A percentile compares a stretch with the other conserved stretches of the same genome.
Evolutionary conservation across 2,888 invertebrate species (phyloP).

Genomic region (Aphidius colemani): DNA sequence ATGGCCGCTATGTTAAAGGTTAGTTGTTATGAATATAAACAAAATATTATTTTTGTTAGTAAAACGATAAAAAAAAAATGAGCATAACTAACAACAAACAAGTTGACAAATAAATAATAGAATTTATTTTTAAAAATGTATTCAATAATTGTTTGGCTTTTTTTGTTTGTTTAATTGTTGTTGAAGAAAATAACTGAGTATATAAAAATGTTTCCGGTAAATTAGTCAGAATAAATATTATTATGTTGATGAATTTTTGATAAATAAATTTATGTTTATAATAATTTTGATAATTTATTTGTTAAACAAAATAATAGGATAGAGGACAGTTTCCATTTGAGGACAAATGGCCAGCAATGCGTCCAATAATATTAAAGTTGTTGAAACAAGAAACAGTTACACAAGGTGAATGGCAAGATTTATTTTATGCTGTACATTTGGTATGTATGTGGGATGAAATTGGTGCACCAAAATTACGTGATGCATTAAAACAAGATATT

Average conservation of each 20-base stretch:
- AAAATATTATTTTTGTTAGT: background rate
- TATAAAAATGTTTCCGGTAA: too few species aligned
- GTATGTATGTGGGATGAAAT: conserved; percentile 98
- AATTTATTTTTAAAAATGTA: background rate
- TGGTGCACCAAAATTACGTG: conserved; percentile 84
- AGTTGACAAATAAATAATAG: too few species aligned
- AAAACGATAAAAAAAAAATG: background rate
- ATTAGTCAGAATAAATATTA: too few species aligned
- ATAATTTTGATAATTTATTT: too few species aligned
- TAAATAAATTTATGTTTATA: too few species aligned
- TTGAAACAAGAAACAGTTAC: conserved; percentile 93
- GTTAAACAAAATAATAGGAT: conserved; percentile 63
- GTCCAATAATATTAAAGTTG: conserved; percentile 90
- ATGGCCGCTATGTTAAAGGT: conserved; percentile 59
- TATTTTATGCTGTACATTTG: conserved; percentile 94
- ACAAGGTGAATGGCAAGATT: conserved; percentile 95
- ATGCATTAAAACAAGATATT: conserved; percentile 89
- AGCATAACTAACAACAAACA: background rate
- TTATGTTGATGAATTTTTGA: too few species aligned
- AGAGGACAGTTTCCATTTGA: conserved; percentile 87
- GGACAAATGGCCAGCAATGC: conserved; percentile 96
- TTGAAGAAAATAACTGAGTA: too few species aligned
- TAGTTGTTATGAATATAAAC: conserved; percentile 42
- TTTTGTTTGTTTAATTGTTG: background rate
- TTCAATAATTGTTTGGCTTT: background rate